A percentile compares a stretch with the other conserved stretches of the same genome.
Evolutionary conservation across 2,113 vertebrate species (phyloP).

Genomic region (Tetrax tetrax): DNA sequence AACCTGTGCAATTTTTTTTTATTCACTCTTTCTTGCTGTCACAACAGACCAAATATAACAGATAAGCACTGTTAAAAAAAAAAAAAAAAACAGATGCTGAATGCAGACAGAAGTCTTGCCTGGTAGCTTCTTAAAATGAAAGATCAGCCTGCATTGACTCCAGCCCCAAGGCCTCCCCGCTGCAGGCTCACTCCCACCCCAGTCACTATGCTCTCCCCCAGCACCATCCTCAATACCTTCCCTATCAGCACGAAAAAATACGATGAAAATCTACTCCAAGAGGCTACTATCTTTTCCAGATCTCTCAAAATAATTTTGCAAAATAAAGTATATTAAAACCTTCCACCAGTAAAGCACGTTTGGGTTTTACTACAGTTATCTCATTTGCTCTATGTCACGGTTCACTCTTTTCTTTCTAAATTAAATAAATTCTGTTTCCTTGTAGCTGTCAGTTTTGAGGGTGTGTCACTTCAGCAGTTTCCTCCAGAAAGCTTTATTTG

Average conservation of each 20-base stretch:
- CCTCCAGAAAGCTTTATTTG: background rate
- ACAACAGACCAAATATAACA: background rate
- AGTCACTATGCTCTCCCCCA: background rate
- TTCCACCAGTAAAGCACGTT: background rate
- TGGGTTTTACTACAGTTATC: background rate
- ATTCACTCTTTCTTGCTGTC: background rate
- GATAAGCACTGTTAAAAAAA: background rate
- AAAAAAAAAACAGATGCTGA: background rate
- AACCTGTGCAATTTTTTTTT: background rate
- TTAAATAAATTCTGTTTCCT: background rate
- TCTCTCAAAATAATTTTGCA: background rate
- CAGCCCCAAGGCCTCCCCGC: background rate
- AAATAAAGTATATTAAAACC: background rate
- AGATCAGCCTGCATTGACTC: background rate
- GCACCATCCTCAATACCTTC: background rate
- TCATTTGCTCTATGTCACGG: background rate
- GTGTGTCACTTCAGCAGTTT: background rate
- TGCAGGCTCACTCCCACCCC: background rate
- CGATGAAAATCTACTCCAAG: background rate
- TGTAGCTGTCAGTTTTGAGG: background rate
- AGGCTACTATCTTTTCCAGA: background rate
- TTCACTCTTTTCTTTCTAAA: background rate
- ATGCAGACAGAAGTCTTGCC: background rate
- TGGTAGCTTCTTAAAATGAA: background rate
- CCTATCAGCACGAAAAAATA: background rate